Evolutionary conservation across 2,797 vertebrate species (phyloP).

Genomic region (Simalia tracyae): DNA sequence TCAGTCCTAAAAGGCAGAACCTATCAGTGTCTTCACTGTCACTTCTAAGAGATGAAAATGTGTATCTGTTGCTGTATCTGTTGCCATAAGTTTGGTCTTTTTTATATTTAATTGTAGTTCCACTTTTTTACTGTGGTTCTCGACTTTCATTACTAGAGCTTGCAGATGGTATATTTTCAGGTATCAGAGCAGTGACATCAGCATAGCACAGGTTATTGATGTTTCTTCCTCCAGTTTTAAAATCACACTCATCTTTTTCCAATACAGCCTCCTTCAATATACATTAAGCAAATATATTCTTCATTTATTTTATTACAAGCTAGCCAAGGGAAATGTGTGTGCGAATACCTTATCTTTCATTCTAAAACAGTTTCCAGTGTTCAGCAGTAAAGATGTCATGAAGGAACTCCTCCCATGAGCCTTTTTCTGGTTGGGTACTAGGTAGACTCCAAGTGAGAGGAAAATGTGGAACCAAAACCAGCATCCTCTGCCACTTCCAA

Average conservation of each 20-base stretch:
- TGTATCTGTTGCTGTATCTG: background rate
- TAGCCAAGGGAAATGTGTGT: background rate
- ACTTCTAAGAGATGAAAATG: background rate
- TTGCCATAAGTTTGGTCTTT: background rate
- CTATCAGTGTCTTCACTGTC: background rate
- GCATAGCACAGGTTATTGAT: background rate
- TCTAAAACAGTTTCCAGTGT: background rate
- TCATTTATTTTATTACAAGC: background rate
- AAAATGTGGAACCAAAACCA: background rate
- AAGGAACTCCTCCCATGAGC: background rate
- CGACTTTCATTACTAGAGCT: background rate
- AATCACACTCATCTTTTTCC: background rate
- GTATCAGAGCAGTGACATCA: background rate
- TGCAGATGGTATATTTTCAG: background rate
- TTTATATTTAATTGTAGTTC: background rate
- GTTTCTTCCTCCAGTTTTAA: background rate
- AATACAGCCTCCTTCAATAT: background rate
- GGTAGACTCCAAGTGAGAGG: background rate
- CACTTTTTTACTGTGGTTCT: background rate
- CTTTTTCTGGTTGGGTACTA: background rate
- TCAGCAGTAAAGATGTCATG: background rate
- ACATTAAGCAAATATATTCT: background rate
- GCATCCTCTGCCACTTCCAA: background rate
- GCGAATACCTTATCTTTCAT: background rate
- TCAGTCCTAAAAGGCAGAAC: background rate